These are phyloP conservation scores for Drosophila gaucha DNA, from an alignment of 2,888 invertebrate genomes.

Conservation along the genomic window DNA sequence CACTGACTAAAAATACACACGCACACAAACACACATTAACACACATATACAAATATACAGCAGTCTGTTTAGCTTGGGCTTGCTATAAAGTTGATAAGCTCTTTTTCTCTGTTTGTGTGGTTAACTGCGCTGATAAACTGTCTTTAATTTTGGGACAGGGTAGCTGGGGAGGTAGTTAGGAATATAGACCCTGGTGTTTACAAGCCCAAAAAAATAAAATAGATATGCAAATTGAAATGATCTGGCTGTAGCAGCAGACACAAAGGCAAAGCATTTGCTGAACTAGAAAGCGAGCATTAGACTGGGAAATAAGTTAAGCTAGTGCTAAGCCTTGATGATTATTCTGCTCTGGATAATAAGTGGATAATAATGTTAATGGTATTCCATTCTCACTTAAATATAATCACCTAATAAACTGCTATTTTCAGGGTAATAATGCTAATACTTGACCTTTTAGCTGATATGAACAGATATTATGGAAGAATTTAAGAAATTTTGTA, in stretches of 20 bases:
- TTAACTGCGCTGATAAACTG: slow-evolving; percentile 49
- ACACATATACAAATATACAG: neutral
- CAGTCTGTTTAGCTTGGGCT: slow-evolving; percentile 15
- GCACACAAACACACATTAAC: neutral
- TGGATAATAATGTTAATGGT: neutral
- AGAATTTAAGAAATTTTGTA: neutral
- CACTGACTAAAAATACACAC: slow-evolving; percentile 2
- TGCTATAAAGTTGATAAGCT: slow-evolving; percentile 48
- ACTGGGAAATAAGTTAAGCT: slow-evolving; percentile 4
- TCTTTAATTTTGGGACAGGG: slow-evolving; percentile 8
- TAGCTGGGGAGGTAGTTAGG: neutral
- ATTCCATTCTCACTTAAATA: neutral
- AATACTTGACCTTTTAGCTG: neutral
- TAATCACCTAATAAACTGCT: neutral
- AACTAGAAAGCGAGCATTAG: neutral
- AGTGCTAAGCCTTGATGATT: slow-evolving; percentile 13
- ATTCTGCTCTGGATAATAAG: neutral
- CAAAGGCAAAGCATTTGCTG: neutral
- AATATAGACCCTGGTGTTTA: slow-evolving; percentile 10
- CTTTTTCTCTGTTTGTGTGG: slow-evolving; percentile 25
- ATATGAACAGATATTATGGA: neutral
- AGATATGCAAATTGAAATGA: slow-evolving; percentile 50
- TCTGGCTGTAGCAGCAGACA: neutral
- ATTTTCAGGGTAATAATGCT: neutral
- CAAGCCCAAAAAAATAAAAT: slow-evolving; percentile 8